Evolutionary conservation across 2,113 vertebrate species (phyloP), one percentile per base, ranked within the genome.

Genomic region (Heterotis niloticus): DNA sequence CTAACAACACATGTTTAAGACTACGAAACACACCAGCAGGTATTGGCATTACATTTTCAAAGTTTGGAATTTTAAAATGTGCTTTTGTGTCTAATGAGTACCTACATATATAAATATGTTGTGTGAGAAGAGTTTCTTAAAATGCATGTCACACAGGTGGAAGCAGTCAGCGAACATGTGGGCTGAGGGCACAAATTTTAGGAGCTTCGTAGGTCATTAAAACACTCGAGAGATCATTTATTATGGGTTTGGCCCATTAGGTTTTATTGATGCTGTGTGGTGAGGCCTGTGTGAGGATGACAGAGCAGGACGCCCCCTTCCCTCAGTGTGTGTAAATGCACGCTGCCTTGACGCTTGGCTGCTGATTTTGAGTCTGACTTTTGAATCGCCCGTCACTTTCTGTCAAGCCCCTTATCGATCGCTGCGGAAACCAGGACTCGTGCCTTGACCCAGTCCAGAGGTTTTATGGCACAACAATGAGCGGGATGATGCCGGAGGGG

Each of bases 201-300:
- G 62, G 82, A 80, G 78, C 52, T 79, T 81, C 65, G 64, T 54
- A 60, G 28, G 28, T 80, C 10, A 80, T 75, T 83, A 79, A 84
- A 78, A 76, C 81, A 24, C 81, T 77, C 82, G 79, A 80, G 78
- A 82, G 74, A 82, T 86, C 85, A 89, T 91, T 90, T 86, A 86
- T 79, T 83, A 80, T 16, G 66, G 23, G 81, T 78, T 75, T 78
- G 59, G 79, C 84, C 81, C 85, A 87, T 89, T 88, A 85, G 44
- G 81, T 20, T 13, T 81, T 28, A 64, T 84, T 75, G 44, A 80
- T 80, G 78, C 20, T 64, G 23, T 67, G 67, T 81, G 52, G 64
- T 64, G 10, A 24, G 80, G 75, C 76, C 73, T 79, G 77, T 81
- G 66, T 77, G 76, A 26, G 54, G 56, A 20, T 73, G 67, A 18